phyloP scores from a whole-genome alignment of 2,888 invertebrate genomes.

The Heliconius ismenius region DNA sequence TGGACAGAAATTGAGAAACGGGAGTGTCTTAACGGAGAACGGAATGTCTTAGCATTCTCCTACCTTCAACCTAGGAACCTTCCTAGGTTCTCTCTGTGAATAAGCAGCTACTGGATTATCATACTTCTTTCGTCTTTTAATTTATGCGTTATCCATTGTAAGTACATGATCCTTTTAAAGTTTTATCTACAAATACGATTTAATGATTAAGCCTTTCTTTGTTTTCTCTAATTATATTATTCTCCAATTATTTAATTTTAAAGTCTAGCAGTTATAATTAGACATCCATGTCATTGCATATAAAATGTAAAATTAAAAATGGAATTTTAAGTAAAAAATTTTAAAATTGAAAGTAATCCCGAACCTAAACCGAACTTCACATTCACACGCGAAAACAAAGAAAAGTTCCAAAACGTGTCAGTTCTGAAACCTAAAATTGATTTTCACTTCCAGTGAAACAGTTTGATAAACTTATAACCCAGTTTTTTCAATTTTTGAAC shows the following conservation, averaged over 20 bases:
- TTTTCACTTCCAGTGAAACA: conserved; percentile 6
- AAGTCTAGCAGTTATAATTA: not conserved
- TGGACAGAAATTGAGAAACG: not conserved
- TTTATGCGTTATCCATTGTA: not conserved
- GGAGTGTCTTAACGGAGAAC: too few species aligned
- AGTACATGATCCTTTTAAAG: not conserved
- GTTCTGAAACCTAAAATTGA: conserved; percentile 16
- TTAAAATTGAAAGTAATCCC: not conserved
- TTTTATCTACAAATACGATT: not conserved
- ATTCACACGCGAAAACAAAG: conserved; percentile 14
- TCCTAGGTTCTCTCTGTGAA: not conserved
- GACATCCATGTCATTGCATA: not conserved
- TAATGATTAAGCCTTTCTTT: not conserved
- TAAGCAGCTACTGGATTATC: not conserved
- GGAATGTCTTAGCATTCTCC: not conserved
- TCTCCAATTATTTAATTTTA: not conserved
- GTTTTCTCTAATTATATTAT: not conserved
- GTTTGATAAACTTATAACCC: conserved; percentile 4
- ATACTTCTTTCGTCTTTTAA: not conserved
- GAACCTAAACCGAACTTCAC: not conserved
- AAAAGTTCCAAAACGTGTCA: conserved; percentile 13
- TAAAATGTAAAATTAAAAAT: not conserved
- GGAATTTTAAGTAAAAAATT: not conserved
- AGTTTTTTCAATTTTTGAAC: not conserved
- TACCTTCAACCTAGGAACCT: too few species aligned